A percentile compares a stretch with the other conserved stretches of the same genome.
Conservation (phyloP, 2,113 vertebrate species). For the Psilopogon haemacephalus region DNA sequence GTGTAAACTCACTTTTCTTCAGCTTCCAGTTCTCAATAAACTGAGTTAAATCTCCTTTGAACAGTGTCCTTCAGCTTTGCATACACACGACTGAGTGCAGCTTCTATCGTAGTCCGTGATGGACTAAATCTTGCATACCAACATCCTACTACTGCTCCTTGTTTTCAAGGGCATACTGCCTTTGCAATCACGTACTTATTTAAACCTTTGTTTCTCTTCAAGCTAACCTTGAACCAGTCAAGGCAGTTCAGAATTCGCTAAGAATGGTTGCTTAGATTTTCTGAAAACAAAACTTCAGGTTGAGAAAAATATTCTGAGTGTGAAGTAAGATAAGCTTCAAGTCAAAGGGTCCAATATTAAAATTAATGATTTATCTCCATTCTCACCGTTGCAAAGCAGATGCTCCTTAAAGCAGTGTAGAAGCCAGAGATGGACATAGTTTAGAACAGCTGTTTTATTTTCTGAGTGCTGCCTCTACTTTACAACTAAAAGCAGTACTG, state of each 20-base stretch:
- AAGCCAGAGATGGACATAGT: background rate
- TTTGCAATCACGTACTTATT: background rate
- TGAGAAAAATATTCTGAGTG: conserved; percentile 14
- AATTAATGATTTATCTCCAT: background rate
- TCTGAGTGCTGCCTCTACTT: background rate
- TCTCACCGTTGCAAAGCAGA: background rate
- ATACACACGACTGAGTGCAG: background rate
- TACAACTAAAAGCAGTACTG: background rate
- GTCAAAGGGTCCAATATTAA: background rate
- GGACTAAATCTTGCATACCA: background rate
- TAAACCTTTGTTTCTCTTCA: background rate
- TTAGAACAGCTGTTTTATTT: background rate
- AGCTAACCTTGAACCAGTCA: background rate
- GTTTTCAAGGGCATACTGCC: background rate
- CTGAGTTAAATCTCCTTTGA: background rate
- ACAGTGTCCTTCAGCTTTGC: fast-evolving
- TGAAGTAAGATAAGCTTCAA: conserved; percentile 13
- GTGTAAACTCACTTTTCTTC: background rate
- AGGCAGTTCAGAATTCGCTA: background rate
- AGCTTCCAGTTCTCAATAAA: background rate
- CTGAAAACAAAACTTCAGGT: background rate
- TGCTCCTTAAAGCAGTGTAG: background rate
- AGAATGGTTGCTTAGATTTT: background rate
- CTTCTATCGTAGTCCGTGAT: background rate
- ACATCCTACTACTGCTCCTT: background rate